These are phyloP conservation scores for Nymphalis io DNA, from an alignment of 1,140 invertebrate genomes.

Conservation along the genomic window DNA sequence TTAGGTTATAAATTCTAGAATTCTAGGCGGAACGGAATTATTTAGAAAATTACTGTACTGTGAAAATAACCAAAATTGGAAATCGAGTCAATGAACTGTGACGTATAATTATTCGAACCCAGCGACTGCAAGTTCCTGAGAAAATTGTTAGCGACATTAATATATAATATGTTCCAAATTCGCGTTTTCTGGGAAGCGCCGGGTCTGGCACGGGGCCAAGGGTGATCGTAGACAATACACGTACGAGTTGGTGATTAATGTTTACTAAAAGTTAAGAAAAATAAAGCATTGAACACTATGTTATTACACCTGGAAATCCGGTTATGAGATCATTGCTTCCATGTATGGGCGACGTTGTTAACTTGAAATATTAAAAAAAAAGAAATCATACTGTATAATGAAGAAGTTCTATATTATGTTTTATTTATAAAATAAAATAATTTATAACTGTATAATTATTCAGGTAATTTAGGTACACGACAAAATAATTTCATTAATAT, in stretches of 20 bases:
- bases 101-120: conserved; percentile 30
- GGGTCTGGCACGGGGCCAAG: conserved; percentile 38
- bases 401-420: too few relatives aligned
- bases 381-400: too few relatives aligned
- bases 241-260: conserved; percentile 29
- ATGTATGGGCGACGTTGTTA: background rate
- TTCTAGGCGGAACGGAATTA: conserved; percentile 15
- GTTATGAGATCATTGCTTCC: conserved; percentile 12
- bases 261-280: conserved; percentile 24
- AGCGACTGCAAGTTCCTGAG: conserved; percentile 42
- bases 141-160: conserved; percentile 49
- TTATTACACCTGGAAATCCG: conserved; percentile 11
- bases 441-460: too few relatives aligned
- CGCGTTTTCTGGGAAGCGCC: conserved; percentile 42
- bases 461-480: too few relatives aligned
- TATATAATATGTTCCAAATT: conserved; percentile 42
- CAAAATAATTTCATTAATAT: too few relatives aligned
- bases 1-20: conserved; percentile 6
- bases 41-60: conserved; percentile 20
- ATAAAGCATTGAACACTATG: background rate
- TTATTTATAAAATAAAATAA: too few relatives aligned
- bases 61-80: conserved; percentile 27
- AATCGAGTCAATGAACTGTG: conserved; percentile 38
- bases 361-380: background rate
- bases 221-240: conserved; percentile 36